These are phyloP conservation scores for Excalfactoria chinensis DNA, from an alignment of 2,113 vertebrate genomes.

Conservation along the genomic window DNA sequence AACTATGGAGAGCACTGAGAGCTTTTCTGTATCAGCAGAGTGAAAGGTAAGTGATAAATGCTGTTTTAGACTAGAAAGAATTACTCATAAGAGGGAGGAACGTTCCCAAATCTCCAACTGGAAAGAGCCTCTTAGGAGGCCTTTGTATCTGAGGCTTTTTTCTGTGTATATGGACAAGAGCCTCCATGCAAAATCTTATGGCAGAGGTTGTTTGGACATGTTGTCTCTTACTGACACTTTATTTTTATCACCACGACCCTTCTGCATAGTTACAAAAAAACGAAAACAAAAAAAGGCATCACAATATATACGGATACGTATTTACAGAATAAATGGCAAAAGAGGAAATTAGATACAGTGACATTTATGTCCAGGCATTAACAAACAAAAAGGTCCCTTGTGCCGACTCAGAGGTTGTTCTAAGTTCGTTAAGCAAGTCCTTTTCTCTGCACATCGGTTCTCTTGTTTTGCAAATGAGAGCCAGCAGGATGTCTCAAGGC, in stretches of 20 bases:
- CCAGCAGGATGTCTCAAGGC: background rate
- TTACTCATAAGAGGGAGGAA: background rate
- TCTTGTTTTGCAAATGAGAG: background rate
- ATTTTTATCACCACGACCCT: background rate
- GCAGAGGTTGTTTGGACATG: background rate
- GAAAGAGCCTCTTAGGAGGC: background rate
- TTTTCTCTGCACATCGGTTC: background rate
- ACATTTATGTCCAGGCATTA: slow-evolving; percentile 7
- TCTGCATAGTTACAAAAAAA: background rate
- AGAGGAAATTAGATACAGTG: slow-evolving; percentile 20
- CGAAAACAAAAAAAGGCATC: background rate
- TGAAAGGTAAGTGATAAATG: background rate
- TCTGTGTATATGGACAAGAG: background rate
- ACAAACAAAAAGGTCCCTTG: background rate
- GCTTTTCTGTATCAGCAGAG: background rate
- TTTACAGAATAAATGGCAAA: slow-evolving; percentile 49
- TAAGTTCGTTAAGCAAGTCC: background rate
- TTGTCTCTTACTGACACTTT: background rate
- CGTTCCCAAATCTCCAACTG: background rate
- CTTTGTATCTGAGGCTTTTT: background rate
- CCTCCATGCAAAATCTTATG: background rate
- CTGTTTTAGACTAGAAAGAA: background rate
- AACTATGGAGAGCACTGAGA: background rate
- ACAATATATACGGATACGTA: slow-evolving; percentile 33
- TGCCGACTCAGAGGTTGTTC: background rate